Percentiles rank a stretch among this genome's conserved stretches.
These are phyloP conservation scores for Cyclura pinguis DNA, from an alignment of 2,797 vertebrate species.

Conservation along the genomic window DNA sequence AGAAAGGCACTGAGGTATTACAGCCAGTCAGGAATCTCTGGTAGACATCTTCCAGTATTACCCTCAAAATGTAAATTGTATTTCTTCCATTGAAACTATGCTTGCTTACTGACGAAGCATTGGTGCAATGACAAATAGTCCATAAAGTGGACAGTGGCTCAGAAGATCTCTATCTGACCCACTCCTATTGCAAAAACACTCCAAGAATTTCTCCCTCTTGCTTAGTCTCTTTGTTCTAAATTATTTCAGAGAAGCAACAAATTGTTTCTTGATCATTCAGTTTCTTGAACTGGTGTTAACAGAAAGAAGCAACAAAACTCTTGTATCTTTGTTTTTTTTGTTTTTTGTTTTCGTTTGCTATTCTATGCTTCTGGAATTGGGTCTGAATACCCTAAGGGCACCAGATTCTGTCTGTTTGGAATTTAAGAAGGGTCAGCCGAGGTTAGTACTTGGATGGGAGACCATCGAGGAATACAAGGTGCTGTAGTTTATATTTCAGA, in stretches of 20 bases:
- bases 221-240: slow-evolving; percentile 54
- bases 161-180: not conserved
- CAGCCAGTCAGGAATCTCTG: not conserved
- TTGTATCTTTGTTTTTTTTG: too few relatives aligned
- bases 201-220: not conserved
- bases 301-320: slow-evolving; percentile 69
- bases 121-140: not conserved
- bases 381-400: too few relatives aligned
- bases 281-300: slow-evolving; percentile 73
- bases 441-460: too few relatives aligned
- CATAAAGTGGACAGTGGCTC: not conserved
- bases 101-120: not conserved
- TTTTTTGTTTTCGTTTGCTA: too few relatives aligned
- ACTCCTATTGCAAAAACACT: not conserved
- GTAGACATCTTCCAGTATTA: not conserved
- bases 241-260: slow-evolving; percentile 64
- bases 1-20: not conserved
- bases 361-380: too few relatives aligned
- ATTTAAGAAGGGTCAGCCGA: too few relatives aligned
- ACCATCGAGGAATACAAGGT: too few relatives aligned
- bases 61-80: too few relatives aligned
- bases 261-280: slow-evolving; percentile 72
- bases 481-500: too few relatives aligned
- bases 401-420: too few relatives aligned
- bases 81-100: not conserved